Percentiles rank a stretch among this genome's conserved stretches.
phyloP scores from a whole-genome alignment of 2,888 invertebrate genomes.

The Tenthredo mesomela region DNA sequence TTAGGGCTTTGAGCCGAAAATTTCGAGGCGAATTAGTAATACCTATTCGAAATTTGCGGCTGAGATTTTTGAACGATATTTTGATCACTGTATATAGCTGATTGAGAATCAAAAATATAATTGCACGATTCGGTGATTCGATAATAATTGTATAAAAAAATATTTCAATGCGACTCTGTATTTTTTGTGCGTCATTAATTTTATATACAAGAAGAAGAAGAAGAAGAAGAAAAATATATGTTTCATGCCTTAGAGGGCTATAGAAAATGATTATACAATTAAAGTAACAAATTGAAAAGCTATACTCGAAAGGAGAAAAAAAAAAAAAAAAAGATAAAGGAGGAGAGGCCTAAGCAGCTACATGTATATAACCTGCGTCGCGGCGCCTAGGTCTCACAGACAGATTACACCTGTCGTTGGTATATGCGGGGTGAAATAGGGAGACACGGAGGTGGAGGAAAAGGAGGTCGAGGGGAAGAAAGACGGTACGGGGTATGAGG shows the following conservation, averaged over 20 bases:
- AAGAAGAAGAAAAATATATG: background rate
- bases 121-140: background rate
- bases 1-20: constrained; percentile 57
- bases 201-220: background rate
- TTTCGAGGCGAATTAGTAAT: background rate
- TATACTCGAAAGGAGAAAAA: background rate
- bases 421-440: background rate
- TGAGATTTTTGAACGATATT: background rate
- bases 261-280: background rate
- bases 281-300: constrained; percentile 5
- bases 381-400: constrained; percentile 36
- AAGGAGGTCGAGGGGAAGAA: constrained; percentile 43
- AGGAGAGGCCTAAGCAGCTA: constrained; percentile 19
- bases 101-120: background rate
- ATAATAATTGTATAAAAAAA: too few species aligned
- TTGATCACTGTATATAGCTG: too few species aligned
- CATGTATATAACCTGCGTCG: constrained; percentile 3
- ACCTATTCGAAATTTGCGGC: background rate
- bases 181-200: background rate
- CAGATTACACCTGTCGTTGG: constrained; percentile 51
- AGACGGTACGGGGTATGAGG: constrained; percentile 59
- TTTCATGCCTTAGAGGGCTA: background rate
- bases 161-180: background rate
- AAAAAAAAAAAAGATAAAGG: background rate
- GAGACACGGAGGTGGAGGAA: background rate